A percentile compares a stretch with the other conserved stretches of the same genome.
phyloP scores from a whole-genome alignment of 2,113 vertebrate genomes.

The Proteles cristata region DNA sequence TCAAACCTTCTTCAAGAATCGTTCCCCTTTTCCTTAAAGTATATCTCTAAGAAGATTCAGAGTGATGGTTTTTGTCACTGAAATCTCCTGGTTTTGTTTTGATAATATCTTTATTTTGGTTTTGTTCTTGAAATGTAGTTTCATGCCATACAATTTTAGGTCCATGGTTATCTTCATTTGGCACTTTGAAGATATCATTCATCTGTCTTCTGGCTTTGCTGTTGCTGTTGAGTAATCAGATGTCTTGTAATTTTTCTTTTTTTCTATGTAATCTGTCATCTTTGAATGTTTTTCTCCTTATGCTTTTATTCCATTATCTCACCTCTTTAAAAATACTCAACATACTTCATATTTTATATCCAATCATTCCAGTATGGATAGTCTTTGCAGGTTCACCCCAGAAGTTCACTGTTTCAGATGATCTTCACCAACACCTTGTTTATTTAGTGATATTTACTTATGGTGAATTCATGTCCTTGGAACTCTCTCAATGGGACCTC shows the following conservation, averaged over 20 bases:
- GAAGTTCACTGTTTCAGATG: neutral
- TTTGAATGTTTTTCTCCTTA: neutral
- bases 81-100: no score
- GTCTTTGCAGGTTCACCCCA: neutral
- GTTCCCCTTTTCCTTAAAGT: neutral
- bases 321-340: neutral
- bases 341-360: neutral
- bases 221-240: neutral
- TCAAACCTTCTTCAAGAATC: neutral
- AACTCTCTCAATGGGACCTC: neutral
- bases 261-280: neutral
- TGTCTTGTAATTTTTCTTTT: neutral
- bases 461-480: neutral
- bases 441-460: neutral
- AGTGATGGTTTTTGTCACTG: neutral
- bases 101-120: neutral
- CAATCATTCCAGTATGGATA: neutral
- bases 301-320: neutral
- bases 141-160: neutral
- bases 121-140: neutral
- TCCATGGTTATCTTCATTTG: neutral
- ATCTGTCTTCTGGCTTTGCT: neutral
- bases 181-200: neutral
- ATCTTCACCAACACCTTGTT: neutral
- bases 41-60: neutral